Base-by-base conservation (phyloP, 2,113 vertebrate species). In the Alligator mississippiensis region DNA sequence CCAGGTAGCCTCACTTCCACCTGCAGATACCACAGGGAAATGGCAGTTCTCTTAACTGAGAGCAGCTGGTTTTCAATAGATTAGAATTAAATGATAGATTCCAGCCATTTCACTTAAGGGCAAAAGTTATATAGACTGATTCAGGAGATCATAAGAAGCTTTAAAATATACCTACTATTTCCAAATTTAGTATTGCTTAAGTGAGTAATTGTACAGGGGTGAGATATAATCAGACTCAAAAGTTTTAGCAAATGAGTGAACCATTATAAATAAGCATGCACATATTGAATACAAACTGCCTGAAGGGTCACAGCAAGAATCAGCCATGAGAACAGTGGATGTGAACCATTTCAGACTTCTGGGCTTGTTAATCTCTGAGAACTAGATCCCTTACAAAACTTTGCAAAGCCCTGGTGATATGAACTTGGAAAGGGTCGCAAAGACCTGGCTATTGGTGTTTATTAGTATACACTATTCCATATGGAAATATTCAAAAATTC, bases 381-480 rank as follows among this genome's bases (percentile, higher is more conserved):
- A 5, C 19, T 82, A 82, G 90, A 91, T 9, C 1, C 1, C 7
- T 1, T n/a, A 27, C 27, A 66, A 27, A 14, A 2, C 11, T 82
- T 57, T 27, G 11, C 10, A 28, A 72, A 90, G 9, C 28, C n/a
- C 62, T 62, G 82, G 60, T 94, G 92, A 89, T 61, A 10, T 5
- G 14, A 78, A 6, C 60, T 28, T 79, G 58, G 80, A 87, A 64
- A 0, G 0, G 17, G 81, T 25, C 1, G 0, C 1, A 0, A 0
- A 0, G 3, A 62, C 62, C 77, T 83, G 85, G 63, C 62, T 89
- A 38, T 1, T 3, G 25, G 13, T 3, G 1, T 27, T 4, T 30
- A 13, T 62, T 54, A 66, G 5, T 60, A 68, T 7, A 14, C 3
- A 13, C 18, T 76, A 5, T 16, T 79, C 10, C 2, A 1, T 30